A percentile compares a stretch with the other conserved stretches of the same genome.
Conservation (phyloP, 2,113 vertebrate genomes). For the Macrotis lagotis region DNA sequence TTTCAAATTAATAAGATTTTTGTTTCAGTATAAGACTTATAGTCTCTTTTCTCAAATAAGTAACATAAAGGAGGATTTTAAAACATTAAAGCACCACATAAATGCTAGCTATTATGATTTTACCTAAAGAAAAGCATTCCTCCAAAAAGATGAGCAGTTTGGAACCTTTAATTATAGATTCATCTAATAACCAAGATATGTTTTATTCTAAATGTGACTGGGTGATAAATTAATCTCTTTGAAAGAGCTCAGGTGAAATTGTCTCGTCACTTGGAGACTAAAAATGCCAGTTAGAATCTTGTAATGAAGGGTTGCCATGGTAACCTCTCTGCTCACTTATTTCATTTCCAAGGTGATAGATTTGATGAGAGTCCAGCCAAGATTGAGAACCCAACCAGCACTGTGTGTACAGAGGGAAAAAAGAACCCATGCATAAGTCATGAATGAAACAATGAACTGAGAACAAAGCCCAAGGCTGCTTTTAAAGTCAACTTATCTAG, state of each 20-base stretch:
- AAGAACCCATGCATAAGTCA: slow-evolving; percentile 42
- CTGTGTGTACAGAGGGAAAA: slow-evolving; percentile 42
- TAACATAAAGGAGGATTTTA: not conserved
- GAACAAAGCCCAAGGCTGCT: slow-evolving; percentile 29
- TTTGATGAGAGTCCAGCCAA: slow-evolving; percentile 54
- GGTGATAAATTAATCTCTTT: slow-evolving; percentile 66
- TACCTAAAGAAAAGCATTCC: not conserved
- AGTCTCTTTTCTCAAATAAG: not conserved
- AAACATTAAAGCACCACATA: not conserved
- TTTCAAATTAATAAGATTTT: not conserved
- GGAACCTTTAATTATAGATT: slow-evolving; percentile 32
- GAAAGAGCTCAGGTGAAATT: slow-evolving; percentile 69
- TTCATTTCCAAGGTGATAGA: slow-evolving; percentile 72
- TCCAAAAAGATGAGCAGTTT: slow-evolving; percentile 8
- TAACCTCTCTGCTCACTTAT: slow-evolving; percentile 68
- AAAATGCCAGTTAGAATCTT: slow-evolving; percentile 62
- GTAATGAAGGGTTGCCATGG: slow-evolving; percentile 76
- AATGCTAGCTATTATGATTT: not conserved
- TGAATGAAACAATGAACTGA: slow-evolving; percentile 57
- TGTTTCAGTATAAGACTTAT: not conserved
- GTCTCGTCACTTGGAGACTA: slow-evolving; percentile 47
- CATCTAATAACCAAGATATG: slow-evolving; percentile 32
- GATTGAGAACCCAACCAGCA: slow-evolving; percentile 46
- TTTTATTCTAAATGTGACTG: slow-evolving; percentile 51
- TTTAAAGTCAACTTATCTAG: not conserved